phyloP scores from a whole-genome alignment of 2,113 vertebrate species.

The Sphyrna mokarran region DNA sequence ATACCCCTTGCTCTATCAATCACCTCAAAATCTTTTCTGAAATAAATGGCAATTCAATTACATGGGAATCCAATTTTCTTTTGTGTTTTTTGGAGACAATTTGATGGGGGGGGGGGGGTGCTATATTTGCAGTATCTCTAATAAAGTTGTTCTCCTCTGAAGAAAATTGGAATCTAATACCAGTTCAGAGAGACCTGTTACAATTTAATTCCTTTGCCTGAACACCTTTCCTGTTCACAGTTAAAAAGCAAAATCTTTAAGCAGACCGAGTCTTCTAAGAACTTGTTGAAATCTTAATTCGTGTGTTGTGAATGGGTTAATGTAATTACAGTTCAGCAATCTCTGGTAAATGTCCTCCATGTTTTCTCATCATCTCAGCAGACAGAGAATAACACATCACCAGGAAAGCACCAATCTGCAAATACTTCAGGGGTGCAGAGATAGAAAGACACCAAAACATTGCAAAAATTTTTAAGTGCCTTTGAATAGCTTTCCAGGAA shows the following conservation, averaged over 20 bases:
- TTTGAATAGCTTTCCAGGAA: background rate
- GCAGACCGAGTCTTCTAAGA: background rate
- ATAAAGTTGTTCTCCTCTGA: background rate
- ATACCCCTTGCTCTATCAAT: background rate
- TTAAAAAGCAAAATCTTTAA: background rate
- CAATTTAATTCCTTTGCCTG: background rate
- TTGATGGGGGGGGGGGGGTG: background rate
- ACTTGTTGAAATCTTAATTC: background rate
- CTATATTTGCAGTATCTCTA: background rate
- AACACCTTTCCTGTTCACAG: background rate
- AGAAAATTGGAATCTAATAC: background rate
- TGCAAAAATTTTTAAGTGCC: background rate
- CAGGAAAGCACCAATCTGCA: background rate
- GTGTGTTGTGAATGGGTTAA: background rate
- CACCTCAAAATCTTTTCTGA: background rate
- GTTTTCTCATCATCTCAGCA: background rate
- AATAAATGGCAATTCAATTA: background rate
- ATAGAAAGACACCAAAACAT: background rate
- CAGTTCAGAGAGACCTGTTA: background rate
- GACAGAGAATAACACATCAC: background rate
- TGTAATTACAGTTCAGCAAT: background rate
- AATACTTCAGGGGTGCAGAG: background rate
- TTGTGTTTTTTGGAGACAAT: background rate
- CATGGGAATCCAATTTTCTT: background rate
- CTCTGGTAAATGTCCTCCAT: background rate